These are phyloP conservation scores for Abrostola triplasia DNA, from an alignment of 2,888 invertebrate genomes.

Conservation along the genomic window DNA sequence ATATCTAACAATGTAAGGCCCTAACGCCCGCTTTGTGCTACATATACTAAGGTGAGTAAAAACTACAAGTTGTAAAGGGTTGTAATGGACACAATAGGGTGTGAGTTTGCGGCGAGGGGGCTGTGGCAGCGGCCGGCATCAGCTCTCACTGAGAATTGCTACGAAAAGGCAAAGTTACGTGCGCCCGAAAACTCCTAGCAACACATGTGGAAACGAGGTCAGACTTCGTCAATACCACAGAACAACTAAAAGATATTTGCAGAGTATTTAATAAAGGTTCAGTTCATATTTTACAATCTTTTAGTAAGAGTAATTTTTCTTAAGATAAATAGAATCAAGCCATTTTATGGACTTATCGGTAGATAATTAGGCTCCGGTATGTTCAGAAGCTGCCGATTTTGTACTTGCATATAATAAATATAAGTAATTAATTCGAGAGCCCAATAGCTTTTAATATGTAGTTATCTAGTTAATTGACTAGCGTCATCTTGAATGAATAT, in stretches of 20 bases:
- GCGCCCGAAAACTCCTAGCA: constrained; percentile 69
- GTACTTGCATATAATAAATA: too few species aligned
- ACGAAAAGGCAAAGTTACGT: constrained; percentile 76
- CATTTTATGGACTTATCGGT: too few species aligned
- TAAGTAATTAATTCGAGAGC: too few species aligned
- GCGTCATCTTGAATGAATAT: too few species aligned
- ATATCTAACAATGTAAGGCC: constrained; percentile 43
- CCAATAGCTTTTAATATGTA: too few species aligned
- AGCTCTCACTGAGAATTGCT: constrained; percentile 72
- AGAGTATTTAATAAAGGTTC: constrained; percentile 44
- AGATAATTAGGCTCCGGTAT: too few species aligned
- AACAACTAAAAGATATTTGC: constrained; percentile 58
- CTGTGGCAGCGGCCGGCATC: constrained; percentile 65
- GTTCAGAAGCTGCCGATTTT: too few species aligned
- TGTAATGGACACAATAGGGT: constrained; percentile 75
- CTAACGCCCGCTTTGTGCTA: constrained; percentile 49
- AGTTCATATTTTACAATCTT: background rate
- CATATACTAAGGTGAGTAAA: constrained; percentile 65
- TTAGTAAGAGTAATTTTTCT: too few species aligned
- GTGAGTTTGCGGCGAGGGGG: constrained; percentile 74
- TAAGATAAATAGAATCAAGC: too few species aligned
- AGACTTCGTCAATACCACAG: constrained; percentile 63
- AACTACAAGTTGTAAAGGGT: constrained; percentile 73
- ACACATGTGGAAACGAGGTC: constrained; percentile 70
- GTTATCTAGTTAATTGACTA: too few species aligned